phyloP scores from a whole-genome alignment of 2,113 vertebrate genomes.

The Catharus fuscescens region DNA sequence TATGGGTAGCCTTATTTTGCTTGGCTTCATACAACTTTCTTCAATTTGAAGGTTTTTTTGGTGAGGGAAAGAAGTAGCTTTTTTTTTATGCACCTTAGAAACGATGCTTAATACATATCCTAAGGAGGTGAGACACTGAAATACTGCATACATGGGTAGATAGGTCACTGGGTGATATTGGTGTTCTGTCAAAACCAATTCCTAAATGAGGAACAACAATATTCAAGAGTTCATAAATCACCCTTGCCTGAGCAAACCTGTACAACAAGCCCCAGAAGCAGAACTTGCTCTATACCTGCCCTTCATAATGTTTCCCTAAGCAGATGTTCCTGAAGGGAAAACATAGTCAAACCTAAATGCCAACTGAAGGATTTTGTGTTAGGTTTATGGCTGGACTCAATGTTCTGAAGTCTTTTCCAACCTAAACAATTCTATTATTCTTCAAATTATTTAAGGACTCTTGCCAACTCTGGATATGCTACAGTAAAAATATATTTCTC shows the following conservation, averaged over 20 bases:
- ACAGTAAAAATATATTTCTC: neutral
- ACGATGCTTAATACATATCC: neutral
- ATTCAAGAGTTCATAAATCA: neutral
- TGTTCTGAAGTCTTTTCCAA: neutral
- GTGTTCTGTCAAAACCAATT: neutral
- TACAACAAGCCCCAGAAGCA: neutral
- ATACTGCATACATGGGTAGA: neutral
- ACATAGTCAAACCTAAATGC: accelerated
- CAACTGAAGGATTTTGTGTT: neutral
- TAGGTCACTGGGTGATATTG: neutral
- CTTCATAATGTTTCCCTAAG: neutral
- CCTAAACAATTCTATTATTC: neutral
- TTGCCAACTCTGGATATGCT: neutral
- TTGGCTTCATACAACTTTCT: neutral
- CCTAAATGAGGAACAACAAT: neutral
- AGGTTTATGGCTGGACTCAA: neutral
- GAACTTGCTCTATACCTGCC: neutral
- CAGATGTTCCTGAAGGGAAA: neutral
- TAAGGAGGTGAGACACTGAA: neutral
- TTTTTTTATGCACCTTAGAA: neutral
- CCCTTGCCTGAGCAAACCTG: neutral
- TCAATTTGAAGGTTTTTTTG: neutral
- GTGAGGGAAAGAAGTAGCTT: neutral
- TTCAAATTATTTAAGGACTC: neutral
- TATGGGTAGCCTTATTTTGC: neutral